Conservation (phyloP, 2,797 vertebrate genomes). For the Xerus rutilus region DNA sequence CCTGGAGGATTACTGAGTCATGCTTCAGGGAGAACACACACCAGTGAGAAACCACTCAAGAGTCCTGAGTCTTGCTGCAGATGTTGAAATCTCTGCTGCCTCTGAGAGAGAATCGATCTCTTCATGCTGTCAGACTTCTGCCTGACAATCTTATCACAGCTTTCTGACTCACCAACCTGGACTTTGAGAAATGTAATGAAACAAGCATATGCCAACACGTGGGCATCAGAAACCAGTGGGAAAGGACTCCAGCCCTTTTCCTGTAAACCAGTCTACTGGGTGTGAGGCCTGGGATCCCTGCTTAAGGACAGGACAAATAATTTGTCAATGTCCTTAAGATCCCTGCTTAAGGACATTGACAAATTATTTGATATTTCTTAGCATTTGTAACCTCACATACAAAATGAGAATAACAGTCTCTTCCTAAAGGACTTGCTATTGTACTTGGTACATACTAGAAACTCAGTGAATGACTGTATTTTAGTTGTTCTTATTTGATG, state of each 20-base stretch:
- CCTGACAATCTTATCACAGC: not conserved
- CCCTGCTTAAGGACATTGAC: not conserved
- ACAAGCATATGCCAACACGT: not conserved
- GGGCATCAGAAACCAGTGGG: not conserved
- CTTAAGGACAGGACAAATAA: not conserved
- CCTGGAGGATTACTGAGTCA: not conserved
- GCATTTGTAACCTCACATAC: not conserved
- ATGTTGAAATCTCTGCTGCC: not conserved
- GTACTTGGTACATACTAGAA: not conserved
- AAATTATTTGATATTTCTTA: not conserved
- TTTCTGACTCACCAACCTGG: not conserved
- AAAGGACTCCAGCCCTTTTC: not conserved
- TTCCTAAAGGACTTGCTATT: not conserved
- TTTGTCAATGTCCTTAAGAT: too few relatives aligned
- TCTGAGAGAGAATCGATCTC: not conserved
- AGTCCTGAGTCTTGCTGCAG: rapidly evolving
- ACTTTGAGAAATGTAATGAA: not conserved
- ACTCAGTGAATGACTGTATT: not conserved
- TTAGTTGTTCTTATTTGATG: not conserved
- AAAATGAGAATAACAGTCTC: not conserved
- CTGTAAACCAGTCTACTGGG: not conserved
- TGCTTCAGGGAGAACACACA: not conserved
- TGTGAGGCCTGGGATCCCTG: not conserved
- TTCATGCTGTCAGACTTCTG: not conserved
- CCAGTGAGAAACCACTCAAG: not conserved